Base-by-base conservation (phyloP, 1,140 invertebrate genomes). In the Drosophila rhopaloa region DNA sequence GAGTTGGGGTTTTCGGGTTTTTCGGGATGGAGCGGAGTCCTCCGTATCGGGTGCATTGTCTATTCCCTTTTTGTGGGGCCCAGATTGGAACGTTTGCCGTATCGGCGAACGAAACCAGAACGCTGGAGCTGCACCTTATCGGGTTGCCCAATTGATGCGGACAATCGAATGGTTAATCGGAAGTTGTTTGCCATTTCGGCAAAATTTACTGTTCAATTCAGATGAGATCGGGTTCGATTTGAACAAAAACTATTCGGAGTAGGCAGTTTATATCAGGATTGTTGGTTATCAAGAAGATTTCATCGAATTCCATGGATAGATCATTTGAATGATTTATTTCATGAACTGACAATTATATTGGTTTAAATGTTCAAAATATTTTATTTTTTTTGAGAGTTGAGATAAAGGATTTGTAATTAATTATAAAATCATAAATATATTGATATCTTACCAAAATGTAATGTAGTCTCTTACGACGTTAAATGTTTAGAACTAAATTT, bases 41-140 rank as follows among this genome's bases (percentile, higher is more conserved):
- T 13, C n/a, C 41, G 13, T 16, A 67, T 46, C 35, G 40, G 68
- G 35, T 73, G 70, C 70, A 73, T 73, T 75, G 72, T 65, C 72
- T 75, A 75, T 75, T 75, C 72, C 58, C 57, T 75, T 74, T 63
- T 63, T 74, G 70, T 73, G 70, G 55, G 70, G 58, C 72, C 58
- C 72, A 75, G 72, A 75, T 75, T 75, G 70, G 58, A 72, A 71
- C 68, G 40, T 63, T 63, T 63, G 50, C 29, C 40, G 40, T 62
- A 62, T 44, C 53, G 60, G 40, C 40, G 32, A 35, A 47, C 40
- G 70, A 61, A 53, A 72, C 48, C 68, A 54, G 54, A 73, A 19
- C 55, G 37, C 50, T 11, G 24, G 38, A 38, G 43, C 61, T 44
- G 29, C 32, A 53, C 53, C 47, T 58, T 72, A 72, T 71, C 68